A percentile compares a stretch with the other conserved stretches of the same genome.
phyloP scores from a whole-genome alignment of 2,113 vertebrate species.

The Brienomyrus brachyistius region DNA sequence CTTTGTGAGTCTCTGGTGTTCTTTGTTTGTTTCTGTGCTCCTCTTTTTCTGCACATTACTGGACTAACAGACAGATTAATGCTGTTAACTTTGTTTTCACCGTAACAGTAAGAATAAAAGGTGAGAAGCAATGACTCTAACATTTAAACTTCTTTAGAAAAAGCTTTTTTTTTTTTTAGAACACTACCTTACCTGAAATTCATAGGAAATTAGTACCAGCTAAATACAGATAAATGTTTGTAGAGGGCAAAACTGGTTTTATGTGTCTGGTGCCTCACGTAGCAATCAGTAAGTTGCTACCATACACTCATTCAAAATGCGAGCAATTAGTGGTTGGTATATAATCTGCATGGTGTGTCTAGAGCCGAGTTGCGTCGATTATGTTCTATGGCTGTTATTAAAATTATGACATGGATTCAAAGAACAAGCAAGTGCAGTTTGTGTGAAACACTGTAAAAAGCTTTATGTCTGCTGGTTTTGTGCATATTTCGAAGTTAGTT shows the following conservation, averaged over 20 bases:
- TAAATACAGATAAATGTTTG: slow-evolving; percentile 1
- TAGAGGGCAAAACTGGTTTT: not conserved
- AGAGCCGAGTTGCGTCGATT: not conserved
- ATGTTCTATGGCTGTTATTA: not conserved
- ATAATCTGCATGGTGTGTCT: not conserved
- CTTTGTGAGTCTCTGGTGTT: not conserved
- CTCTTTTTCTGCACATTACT: not conserved
- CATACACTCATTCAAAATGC: not conserved
- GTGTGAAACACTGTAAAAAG: not conserved
- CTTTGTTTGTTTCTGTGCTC: not conserved
- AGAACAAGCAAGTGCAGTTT: not conserved
- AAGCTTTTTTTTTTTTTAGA: not conserved
- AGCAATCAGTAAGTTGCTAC: not conserved
- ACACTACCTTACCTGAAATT: not conserved
- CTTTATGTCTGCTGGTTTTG: not conserved
- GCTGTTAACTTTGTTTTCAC: not conserved
- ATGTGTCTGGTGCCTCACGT: not conserved
- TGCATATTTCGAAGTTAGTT: not conserved
- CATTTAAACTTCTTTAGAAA: not conserved
- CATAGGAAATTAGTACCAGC: not conserved
- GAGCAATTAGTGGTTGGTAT: not conserved
- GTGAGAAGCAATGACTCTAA: not conserved
- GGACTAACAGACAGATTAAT: not conserved
- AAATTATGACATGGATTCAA: not conserved
- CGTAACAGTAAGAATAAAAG: not conserved